These are phyloP conservation scores for Catocala fraxini DNA, from an alignment of 2,888 invertebrate species.

Conservation along the genomic window DNA sequence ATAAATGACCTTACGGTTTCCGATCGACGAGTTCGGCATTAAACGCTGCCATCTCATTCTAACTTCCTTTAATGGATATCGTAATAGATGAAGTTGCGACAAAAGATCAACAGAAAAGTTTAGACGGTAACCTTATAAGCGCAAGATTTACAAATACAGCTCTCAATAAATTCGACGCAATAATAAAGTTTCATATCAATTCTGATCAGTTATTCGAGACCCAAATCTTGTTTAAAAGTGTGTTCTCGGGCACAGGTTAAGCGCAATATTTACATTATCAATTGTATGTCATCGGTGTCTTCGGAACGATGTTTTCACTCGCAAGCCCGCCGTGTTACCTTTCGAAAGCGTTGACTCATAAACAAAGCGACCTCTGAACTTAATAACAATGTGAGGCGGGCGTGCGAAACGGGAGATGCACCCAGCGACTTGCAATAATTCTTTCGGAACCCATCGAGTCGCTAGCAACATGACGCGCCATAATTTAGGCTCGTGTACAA, in stretches of 20 bases:
- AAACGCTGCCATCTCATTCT: conserved; percentile 51
- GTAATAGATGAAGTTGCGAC: conserved; percentile 26
- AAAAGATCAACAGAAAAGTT: conserved; percentile 4
- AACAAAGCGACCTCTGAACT: conserved; percentile 86
- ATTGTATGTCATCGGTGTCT: conserved; percentile 83
- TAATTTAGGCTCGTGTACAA: conserved; percentile 68
- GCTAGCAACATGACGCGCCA: conserved; percentile 72
- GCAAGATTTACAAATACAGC: conserved; percentile 1
- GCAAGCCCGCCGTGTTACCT: conserved; percentile 80
- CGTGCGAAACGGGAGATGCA: conserved; percentile 86
- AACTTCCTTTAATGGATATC: conserved; percentile 51
- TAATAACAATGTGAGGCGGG: conserved; percentile 85
- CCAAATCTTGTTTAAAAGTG: conserved; percentile 66
- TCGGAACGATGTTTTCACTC: conserved; percentile 81
- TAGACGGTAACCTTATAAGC: not conserved
- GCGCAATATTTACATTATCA: conserved; percentile 83
- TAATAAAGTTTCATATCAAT: conserved; percentile 18
- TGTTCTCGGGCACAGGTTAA: conserved; percentile 71
- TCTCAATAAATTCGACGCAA: not conserved
- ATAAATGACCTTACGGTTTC: conserved; percentile 64
- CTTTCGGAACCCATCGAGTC: conserved; percentile 77
- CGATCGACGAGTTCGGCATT: conserved; percentile 62
- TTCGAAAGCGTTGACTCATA: conserved; percentile 85
- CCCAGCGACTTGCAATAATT: conserved; percentile 81
- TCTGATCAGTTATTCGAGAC: conserved; percentile 58